These are phyloP conservation scores for Rhinatrema bivittatum DNA, from an alignment of 2,797 vertebrate genomes.

Conservation along the genomic window DNA sequence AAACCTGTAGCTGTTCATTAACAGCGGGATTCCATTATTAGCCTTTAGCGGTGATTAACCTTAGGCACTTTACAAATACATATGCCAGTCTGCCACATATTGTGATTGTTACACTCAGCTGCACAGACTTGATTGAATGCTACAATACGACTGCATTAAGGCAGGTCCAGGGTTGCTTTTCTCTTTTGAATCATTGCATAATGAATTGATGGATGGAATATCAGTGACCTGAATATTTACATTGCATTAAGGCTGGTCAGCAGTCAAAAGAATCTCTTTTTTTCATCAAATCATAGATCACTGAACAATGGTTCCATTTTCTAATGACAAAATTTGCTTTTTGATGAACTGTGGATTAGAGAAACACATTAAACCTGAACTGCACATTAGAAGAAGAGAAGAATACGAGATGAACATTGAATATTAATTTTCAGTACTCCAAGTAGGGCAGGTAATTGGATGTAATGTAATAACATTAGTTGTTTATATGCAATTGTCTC, in stretches of 20 bases:
- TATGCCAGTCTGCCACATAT: background rate
- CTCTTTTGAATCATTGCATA: constrained; percentile 4
- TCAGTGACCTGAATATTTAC: constrained; percentile 2
- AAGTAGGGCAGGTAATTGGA: constrained; percentile 40
- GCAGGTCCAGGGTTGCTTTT: background rate
- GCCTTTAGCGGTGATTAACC: constrained; percentile 19
- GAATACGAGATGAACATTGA: constrained; percentile 56
- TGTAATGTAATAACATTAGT: constrained; percentile 48
- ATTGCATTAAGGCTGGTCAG: constrained; percentile 13
- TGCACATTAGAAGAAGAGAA: constrained; percentile 24
- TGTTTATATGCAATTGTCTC: constrained; percentile 38
- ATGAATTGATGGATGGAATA: constrained; percentile 2
- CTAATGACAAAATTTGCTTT: constrained; percentile 8
- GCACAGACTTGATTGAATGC: constrained; percentile 15
- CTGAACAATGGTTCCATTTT: constrained; percentile 19
- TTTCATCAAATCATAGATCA: constrained; percentile 19
- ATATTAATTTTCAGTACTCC: constrained; percentile 53
- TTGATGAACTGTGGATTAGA: constrained; percentile 28
- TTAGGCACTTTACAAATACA: constrained; percentile 12
- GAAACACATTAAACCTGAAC: constrained; percentile 36
- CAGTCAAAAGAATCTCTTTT: constrained; percentile 10
- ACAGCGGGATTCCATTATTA: constrained; percentile 11
- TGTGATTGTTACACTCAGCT: constrained; percentile 13
- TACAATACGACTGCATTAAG: constrained; percentile 14
- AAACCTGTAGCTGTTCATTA: constrained; percentile 11